phyloP scores from a whole-genome alignment of 1,140 invertebrate species.

The Glossosoma conforme region DNA sequence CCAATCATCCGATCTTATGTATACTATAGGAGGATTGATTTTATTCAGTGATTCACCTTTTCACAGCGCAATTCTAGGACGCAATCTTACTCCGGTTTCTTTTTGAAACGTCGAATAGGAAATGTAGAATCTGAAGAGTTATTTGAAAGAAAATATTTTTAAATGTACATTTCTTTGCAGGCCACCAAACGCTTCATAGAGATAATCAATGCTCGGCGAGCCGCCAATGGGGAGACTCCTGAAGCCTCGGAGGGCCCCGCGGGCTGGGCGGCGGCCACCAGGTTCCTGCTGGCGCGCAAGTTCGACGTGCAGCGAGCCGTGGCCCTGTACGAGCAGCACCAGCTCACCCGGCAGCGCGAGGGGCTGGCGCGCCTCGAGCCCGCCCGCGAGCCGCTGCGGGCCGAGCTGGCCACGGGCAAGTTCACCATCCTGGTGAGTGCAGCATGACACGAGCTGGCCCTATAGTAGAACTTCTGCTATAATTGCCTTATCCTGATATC shows the following conservation, averaged over 20 bases:
- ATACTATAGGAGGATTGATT: too few species aligned
- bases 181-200: conserved; percentile 75
- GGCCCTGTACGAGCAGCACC: conserved; percentile 85
- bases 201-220: conserved; percentile 61
- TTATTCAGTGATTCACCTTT: too few species aligned
- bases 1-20: too few species aligned
- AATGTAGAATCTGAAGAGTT: too few species aligned
- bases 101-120: too few species aligned
- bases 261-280: conserved; percentile 80
- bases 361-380: conserved; percentile 80
- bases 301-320: conserved; percentile 88
- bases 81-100: too few species aligned
- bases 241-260: conserved; percentile 42
- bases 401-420: conserved; percentile 89
- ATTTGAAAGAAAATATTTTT: too few species aligned
- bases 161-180: conserved; percentile 56
- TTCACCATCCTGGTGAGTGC: conserved; percentile 91
- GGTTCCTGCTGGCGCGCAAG: conserved; percentile 92
- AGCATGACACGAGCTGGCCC: too few species aligned
- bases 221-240: conserved; percentile 17
- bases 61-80: too few species aligned
- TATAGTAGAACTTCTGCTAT: too few species aligned
- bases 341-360: conserved; percentile 79
- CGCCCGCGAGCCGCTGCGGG: conserved; percentile 70
- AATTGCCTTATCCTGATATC: too few species aligned